Evolutionary conservation across 2,888 invertebrate species (phyloP).

Genomic region (Acanthopleura granulata): DNA sequence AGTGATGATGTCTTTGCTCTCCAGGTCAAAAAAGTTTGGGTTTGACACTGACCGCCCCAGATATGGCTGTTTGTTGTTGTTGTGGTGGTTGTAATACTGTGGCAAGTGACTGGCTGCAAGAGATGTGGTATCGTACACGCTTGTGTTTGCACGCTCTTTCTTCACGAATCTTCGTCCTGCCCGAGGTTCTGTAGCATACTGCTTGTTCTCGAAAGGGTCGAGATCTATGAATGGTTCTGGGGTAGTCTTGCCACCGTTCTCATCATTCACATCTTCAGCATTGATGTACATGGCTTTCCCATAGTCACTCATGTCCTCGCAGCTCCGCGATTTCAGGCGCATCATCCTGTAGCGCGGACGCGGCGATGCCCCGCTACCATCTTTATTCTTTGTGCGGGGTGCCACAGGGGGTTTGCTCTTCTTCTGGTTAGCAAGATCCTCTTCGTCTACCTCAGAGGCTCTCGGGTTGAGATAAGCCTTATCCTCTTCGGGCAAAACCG

Average conservation of each 20-base stretch:
- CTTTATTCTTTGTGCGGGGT: not conserved
- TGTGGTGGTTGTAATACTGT: not conserved
- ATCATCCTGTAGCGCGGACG: not conserved
- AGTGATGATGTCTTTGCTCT: constrained; percentile 49
- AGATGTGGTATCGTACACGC: not conserved
- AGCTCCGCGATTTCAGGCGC: constrained; percentile 10
- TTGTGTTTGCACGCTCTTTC: not conserved
- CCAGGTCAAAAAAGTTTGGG: constrained; percentile 56
- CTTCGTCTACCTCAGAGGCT: not conserved
- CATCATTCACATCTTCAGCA: not conserved
- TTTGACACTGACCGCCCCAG: constrained; percentile 47
- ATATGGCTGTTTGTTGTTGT: not conserved
- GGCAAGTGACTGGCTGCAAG: not conserved
- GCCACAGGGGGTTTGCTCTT: not conserved
- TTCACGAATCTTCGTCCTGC: not conserved
- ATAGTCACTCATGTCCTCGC: constrained; percentile 5
- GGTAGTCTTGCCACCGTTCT: not conserved
- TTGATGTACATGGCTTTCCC: not conserved
- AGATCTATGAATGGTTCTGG: not conserved
- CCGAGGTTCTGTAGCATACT: not conserved
- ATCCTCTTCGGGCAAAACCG: not conserved
- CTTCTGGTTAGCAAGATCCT: not conserved
- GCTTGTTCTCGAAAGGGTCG: not conserved
- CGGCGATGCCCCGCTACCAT: not conserved
- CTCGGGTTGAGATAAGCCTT: not conserved